These are phyloP conservation scores for Cetonia aurata DNA, from an alignment of 2,888 invertebrate genomes.

Conservation along the genomic window DNA sequence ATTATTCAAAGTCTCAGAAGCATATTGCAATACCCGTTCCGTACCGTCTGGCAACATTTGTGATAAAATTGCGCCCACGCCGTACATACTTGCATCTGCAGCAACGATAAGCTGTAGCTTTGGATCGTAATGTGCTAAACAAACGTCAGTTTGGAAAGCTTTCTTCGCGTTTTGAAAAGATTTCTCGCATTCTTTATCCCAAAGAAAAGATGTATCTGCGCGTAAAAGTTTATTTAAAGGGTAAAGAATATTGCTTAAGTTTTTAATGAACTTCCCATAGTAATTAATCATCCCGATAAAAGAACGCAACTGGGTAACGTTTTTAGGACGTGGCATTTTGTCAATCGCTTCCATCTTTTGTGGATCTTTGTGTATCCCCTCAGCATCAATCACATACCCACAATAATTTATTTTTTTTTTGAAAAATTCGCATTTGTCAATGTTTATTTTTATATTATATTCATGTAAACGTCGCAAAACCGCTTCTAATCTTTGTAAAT, in stretches of 20 bases:
- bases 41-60: slow-evolving; percentile 58
- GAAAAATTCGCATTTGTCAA: slow-evolving; percentile 56
- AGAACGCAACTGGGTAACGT: slow-evolving; percentile 24
- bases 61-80: slow-evolving; percentile 27
- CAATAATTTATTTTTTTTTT: slow-evolving; percentile 55
- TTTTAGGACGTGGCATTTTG: slow-evolving; percentile 46
- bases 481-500: slow-evolving; percentile 51
- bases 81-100: background rate
- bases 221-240: slow-evolving; percentile 55
- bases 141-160: background rate
- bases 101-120: background rate
- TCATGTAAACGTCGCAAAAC: slow-evolving; percentile 52
- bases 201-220: slow-evolving; percentile 52
- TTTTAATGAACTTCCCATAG: slow-evolving; percentile 58
- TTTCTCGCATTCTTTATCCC: slow-evolving; percentile 39
- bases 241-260: slow-evolving; percentile 54
- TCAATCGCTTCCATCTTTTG: slow-evolving; percentile 57
- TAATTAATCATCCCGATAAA: slow-evolving; percentile 59
- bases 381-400: slow-evolving; percentile 56
- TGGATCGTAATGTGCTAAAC: background rate
- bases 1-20: slow-evolving; percentile 57
- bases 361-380: slow-evolving; percentile 57
- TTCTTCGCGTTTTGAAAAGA: background rate
- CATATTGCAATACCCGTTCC: slow-evolving; percentile 61
- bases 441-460: slow-evolving; percentile 54